Conservation (phyloP, 1,140 invertebrate species). For the Dinoponera quadriceps region DNA sequence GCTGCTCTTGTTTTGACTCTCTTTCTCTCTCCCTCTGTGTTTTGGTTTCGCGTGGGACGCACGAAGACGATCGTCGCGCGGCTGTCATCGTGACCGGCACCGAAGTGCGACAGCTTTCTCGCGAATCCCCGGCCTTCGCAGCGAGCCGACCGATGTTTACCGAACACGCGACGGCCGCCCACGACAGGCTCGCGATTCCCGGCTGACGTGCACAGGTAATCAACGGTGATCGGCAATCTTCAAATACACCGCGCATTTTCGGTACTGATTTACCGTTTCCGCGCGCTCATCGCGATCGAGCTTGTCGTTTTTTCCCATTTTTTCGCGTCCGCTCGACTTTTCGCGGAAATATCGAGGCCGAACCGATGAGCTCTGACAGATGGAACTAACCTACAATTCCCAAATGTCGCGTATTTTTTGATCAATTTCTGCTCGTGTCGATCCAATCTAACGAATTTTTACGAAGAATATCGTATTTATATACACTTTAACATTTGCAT, state of each 20-base stretch:
- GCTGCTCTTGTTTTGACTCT: slow-evolving; percentile 28
- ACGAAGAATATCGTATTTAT: too few species aligned
- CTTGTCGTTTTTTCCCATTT: too few species aligned
- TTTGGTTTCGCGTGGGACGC: neutral
- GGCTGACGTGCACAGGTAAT: slow-evolving; percentile 26
- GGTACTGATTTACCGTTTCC: too few species aligned
- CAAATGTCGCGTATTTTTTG: too few species aligned
- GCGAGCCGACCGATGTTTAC: neutral
- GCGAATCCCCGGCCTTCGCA: neutral
- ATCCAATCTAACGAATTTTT: too few species aligned
- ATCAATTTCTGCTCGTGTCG: too few species aligned
- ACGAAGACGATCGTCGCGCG: neutral
- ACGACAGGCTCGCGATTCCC: neutral
- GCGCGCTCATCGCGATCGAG: too few species aligned
- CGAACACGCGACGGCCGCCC: neutral
- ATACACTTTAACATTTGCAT: too few species aligned
- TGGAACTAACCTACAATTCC: too few species aligned
- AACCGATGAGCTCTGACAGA: too few species aligned
- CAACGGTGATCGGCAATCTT: slow-evolving; percentile 3
- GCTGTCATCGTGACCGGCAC: neutral
- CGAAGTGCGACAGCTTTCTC: neutral
- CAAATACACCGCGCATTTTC: neutral
- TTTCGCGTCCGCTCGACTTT: too few species aligned
- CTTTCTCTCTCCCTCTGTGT: neutral
- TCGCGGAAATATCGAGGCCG: too few species aligned